Base-by-base conservation (phyloP, 2,888 invertebrate species). In the Eristalis pertinax region DNA sequence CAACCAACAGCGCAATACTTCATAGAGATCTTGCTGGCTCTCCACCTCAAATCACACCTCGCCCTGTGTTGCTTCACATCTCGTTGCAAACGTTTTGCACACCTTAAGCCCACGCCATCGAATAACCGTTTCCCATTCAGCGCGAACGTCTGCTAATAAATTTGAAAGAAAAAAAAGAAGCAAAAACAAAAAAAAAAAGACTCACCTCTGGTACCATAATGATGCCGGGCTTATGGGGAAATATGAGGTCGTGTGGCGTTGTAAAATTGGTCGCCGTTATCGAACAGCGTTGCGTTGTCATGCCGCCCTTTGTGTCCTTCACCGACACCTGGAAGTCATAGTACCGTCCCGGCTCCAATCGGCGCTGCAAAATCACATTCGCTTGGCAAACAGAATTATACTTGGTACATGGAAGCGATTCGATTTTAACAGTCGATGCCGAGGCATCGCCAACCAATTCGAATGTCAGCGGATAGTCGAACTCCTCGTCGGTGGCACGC, bases 331-430 rank as follows among this genome's bases (percentile, higher is more conserved):
- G 95, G 93, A 97, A 97, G 94, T 97, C 97, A 93, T 97, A 97
- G 90, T 96, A 96, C 84, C 97, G 95, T n/a, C 97, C 97, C 0
- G 96, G 95, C 92, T 96, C 96, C 90, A 98, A 93, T 88, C 96
- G 94, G 90, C 96, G 95, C 89, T 96, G 95, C 88, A 98, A 94
- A 89, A 97, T 95, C 90, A 98, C 96, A 93, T 98, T 97, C 78
- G 97, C 97, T 93, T 97, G 97, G 93, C 98, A 98, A 90, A 97
- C 96, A 72, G 97, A 97, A 94, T 97, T 97, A 94, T 97, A 97
- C 89, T 96, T 95, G 81, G 96, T 96, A 94, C 98, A 98, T 67
- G 97, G 97, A 81, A 98, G 94, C 89, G 96, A 95, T 92, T 97
- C 96, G 89, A 97, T 94, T 90, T 96, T 95, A 89, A 97, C 95